Evolutionary conservation across 2,797 vertebrate genomes (phyloP).

Genomic region (Melanotaenia maccullochi): DNA sequence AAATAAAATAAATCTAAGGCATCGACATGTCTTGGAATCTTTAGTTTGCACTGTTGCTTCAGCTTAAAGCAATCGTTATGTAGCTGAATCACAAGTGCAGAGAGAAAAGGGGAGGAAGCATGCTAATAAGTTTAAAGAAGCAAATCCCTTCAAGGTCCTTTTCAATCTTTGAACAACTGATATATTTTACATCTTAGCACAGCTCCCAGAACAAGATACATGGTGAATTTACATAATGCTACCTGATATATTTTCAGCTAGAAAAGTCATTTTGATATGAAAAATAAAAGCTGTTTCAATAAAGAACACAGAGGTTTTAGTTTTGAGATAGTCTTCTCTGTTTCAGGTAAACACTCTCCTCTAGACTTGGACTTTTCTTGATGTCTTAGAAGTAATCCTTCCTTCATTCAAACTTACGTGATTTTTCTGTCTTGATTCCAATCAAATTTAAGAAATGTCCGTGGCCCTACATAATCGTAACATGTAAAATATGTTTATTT

Average conservation of each 20-base stretch:
- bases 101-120: background rate
- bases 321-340: background rate
- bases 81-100: background rate
- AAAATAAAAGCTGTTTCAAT: constrained; percentile 4
- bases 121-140: background rate
- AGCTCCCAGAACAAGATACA: background rate
- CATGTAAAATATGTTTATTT: background rate
- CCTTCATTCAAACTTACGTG: background rate
- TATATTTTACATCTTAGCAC: constrained; percentile 7
- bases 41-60: background rate
- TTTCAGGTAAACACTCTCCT: background rate
- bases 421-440: background rate
- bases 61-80: background rate
- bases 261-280: constrained; percentile 1
- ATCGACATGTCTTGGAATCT: background rate
- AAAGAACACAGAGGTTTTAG: background rate
- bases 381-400: background rate
- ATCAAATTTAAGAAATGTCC: background rate
- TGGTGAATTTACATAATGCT: background rate
- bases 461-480: background rate
- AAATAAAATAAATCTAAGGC: background rate
- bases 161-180: constrained; percentile 6
- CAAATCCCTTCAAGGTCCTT: constrained; percentile 1
- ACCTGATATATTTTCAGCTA: background rate
- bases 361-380: background rate